These are phyloP conservation scores for Spatula versicolor DNA, from an alignment of 2,797 vertebrate genomes.

Conservation along the genomic window DNA sequence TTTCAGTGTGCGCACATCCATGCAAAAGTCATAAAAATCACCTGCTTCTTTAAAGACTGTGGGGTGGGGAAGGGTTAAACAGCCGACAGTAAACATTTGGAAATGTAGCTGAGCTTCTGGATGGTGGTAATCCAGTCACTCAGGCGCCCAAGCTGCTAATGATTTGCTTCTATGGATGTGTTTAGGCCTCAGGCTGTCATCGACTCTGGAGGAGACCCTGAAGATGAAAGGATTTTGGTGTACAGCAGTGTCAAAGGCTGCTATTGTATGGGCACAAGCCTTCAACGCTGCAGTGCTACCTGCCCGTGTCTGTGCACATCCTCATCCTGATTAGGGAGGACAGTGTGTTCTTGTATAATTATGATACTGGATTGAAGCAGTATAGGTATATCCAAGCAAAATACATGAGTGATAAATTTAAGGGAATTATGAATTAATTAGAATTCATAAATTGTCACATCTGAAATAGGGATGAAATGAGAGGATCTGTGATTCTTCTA, in stretches of 20 bases:
- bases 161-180: slow-evolving; percentile 20
- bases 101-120: not conserved
- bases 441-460: not conserved
- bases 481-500: not conserved
- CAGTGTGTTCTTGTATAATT: not conserved
- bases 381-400: not conserved
- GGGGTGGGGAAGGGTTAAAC: not conserved
- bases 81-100: not conserved
- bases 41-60: not conserved
- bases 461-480: not conserved
- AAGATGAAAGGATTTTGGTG: slow-evolving; percentile 29
- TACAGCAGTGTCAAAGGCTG: not conserved
- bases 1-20: accelerated
- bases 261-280: not conserved
- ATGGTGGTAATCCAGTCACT: not conserved
- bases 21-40: not conserved
- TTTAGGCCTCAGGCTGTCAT: slow-evolving; percentile 47
- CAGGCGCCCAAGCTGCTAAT: not conserved
- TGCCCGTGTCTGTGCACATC: not conserved
- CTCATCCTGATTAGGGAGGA: not conserved
- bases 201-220: slow-evolving; percentile 15
- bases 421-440: not conserved
- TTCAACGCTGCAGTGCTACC: not conserved
- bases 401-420: not conserved
- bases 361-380: not conserved